phyloP scores from a whole-genome alignment of 2,113 vertebrate genomes.

The Saguinus midas region DNA sequence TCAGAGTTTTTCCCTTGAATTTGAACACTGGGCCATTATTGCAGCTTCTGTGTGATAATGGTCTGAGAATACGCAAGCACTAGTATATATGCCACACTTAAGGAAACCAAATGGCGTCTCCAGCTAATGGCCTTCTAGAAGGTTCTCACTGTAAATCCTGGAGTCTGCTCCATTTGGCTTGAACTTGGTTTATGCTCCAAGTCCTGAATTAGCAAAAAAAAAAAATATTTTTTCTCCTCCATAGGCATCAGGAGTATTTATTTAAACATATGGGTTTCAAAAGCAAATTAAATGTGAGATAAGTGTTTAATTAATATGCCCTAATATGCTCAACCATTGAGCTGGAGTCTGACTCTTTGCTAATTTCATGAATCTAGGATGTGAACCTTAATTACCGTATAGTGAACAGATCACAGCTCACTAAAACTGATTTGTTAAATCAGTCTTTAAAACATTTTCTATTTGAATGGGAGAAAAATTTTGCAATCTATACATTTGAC shows the following conservation, averaged over 20 bases:
- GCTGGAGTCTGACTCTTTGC: neutral
- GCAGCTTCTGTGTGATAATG: neutral
- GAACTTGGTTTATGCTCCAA: neutral
- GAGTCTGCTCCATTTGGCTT: neutral
- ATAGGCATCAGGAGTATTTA: neutral
- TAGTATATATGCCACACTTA: neutral
- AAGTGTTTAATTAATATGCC: neutral
- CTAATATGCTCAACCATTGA: neutral
- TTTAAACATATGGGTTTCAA: neutral
- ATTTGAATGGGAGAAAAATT: no score
- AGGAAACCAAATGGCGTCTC: neutral
- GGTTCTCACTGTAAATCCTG: neutral
- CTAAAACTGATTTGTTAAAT: neutral
- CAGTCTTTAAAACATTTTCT: neutral
- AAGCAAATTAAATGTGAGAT: neutral
- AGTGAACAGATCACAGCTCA: neutral
- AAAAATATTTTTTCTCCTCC: neutral
- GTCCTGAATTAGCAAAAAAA: neutral
- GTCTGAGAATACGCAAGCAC: neutral
- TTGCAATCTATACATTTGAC: no score
- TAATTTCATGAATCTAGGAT: neutral
- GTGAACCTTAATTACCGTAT: neutral
- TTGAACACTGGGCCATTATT: neutral
- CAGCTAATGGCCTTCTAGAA: neutral
- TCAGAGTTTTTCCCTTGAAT: neutral